A percentile compares a stretch with the other conserved stretches of the same genome.
Conservation (phyloP, 2,888 invertebrate genomes). For the Hipparchia semele region DNA sequence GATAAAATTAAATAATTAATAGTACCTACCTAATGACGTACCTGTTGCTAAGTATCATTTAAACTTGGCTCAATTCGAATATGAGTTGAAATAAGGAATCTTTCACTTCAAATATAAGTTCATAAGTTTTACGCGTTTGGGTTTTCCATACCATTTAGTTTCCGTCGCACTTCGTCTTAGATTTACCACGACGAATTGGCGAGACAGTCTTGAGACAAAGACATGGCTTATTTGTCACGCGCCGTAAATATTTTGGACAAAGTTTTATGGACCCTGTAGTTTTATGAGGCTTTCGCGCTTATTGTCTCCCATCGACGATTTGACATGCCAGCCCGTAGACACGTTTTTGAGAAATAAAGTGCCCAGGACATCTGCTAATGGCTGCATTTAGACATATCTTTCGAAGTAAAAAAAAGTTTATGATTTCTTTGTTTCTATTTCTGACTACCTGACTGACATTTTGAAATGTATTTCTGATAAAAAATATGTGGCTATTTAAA, state of each 20-base stretch:
- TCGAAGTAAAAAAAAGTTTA: constrained; percentile 24
- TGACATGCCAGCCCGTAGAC: constrained; percentile 58
- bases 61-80: too few relatives aligned
- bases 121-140: constrained; percentile 1
- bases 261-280: constrained; percentile 70
- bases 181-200: constrained; percentile 71
- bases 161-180: constrained; percentile 26
- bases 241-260: constrained; percentile 81
- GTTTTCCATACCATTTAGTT: constrained; percentile 9
- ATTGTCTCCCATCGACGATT: constrained; percentile 71
- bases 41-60: too few relatives aligned
- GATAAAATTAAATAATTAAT: too few relatives aligned
- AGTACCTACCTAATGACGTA: too few relatives aligned
- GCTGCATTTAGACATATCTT: constrained; percentile 42
- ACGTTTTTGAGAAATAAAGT: constrained; percentile 35
- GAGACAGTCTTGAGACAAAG: constrained; percentile 76
- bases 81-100: too few relatives aligned
- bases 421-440: constrained; percentile 33
- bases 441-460: constrained; percentile 13
- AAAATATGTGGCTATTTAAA: background rate
- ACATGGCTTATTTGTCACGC: constrained; percentile 72
- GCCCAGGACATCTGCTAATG: constrained; percentile 44
- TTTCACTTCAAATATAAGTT: background rate
- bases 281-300: constrained; percentile 76
- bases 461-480: constrained; percentile 5